Conservation (phyloP, 2,888 invertebrate genomes). For the Fragum whitleyi region DNA sequence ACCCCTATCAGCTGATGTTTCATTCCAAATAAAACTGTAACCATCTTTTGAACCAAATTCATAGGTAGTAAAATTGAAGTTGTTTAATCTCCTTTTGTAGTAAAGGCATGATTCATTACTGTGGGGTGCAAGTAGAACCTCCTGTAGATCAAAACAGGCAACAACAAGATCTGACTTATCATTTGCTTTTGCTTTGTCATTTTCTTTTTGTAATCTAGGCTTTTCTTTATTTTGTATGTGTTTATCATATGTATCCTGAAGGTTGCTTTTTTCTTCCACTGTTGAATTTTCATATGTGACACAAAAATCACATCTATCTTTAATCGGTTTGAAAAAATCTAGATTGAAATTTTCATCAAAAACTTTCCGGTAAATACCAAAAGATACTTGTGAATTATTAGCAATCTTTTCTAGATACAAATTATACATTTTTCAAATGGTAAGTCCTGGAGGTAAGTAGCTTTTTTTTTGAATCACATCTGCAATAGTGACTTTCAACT, state of each 20-base stretch:
- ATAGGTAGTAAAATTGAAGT: constrained; percentile 36
- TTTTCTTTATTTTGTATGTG: constrained; percentile 37
- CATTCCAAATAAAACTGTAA: constrained; percentile 40
- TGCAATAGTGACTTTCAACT: constrained; percentile 42
- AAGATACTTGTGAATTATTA: not conserved
- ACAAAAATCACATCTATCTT: constrained; percentile 47
- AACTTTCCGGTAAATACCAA: constrained; percentile 30
- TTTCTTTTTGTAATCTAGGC: constrained; percentile 33
- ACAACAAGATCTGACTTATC: not conserved
- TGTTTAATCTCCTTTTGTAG: constrained; percentile 29
- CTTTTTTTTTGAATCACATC: constrained; percentile 26
- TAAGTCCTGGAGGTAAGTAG: constrained; percentile 26
- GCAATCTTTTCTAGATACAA: constrained; percentile 25
- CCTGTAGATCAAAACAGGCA: constrained; percentile 34
- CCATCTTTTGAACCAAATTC: constrained; percentile 30
- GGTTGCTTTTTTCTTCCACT: constrained; percentile 21
- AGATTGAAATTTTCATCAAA: constrained; percentile 38
- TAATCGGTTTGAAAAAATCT: constrained; percentile 31
- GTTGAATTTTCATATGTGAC: constrained; percentile 21
- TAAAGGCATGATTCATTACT: constrained; percentile 21
- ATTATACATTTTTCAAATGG: constrained; percentile 30
- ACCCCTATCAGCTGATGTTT: constrained; percentile 24
- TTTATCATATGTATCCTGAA: constrained; percentile 8
- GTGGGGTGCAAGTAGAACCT: constrained; percentile 21
- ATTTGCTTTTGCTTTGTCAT: constrained; percentile 28